Evolutionary conservation across 2,888 invertebrate genomes (phyloP), one percentile per base, ranked within the genome.

Genomic region (Argyresthia goedartella): DNA sequence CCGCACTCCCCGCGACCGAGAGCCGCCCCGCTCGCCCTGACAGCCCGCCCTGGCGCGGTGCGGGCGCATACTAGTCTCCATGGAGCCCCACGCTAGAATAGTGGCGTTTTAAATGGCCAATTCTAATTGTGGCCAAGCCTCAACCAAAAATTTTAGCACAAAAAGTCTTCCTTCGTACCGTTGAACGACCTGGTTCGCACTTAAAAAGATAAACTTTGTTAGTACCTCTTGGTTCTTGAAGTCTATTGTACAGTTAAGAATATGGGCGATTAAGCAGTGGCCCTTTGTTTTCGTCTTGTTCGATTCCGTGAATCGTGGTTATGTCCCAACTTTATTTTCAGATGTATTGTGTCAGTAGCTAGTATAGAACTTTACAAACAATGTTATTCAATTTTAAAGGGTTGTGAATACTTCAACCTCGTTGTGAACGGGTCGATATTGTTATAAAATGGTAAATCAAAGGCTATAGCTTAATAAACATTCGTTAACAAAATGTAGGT

Each of bases 311-410:
- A 85, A 85, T 85, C 85, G 85, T 80, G 72, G 68, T 81, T 81
- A 80, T 75, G 72, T 73, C 84, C 78, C 82, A 73, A 80, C 71
- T 82, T 85, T 85, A 81, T 84, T 82, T 84, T 84, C 81, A 67
- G 80, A 84, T 73, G 70, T 81, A 73, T 79, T 84, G 80, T 81
- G 84, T 84, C 84, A 76, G 76, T 86, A 86, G 85, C 73, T 86
- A 86, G 86, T 76, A 81, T 85, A 86, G 81, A 78, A 81, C 80
- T 86, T 85, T 85, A 86, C 85, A 85, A 85, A 85, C 84, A 81
- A 85, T 82, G 84, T 84, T 85, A 79, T 85, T 85, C 85, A 86
- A 86, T 85, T 86, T 80, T 81, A 82, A 84, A 85, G 81, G 86
- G 86, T 86, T 86, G 86, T 86, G 86, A 86, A n/a, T n/a, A n/a